Base-by-base conservation (phyloP, 1,140 invertebrate genomes). In the Saxidomus purpurata region DNA sequence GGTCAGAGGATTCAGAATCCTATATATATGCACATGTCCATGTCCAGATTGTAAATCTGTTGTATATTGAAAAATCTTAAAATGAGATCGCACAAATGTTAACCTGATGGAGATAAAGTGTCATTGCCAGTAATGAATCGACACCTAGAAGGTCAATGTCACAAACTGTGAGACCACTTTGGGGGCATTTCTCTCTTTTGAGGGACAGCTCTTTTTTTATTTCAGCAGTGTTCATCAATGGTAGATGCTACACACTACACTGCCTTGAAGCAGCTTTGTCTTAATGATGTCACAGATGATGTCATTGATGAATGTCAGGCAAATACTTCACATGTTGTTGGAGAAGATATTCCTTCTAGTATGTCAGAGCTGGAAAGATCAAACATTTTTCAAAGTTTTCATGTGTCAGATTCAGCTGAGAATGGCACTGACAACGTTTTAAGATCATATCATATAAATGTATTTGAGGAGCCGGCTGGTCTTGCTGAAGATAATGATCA, bases 381-480 rank as follows among this genome's bases (percentile, higher is more conserved):
- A 1, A 49, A 63, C 34, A 9, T 71, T 47, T n/a, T 63, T 31
- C 25, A 82, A 28, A 31, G 36, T 40, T 25, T 61, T 11, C 40
- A 80, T 34, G 76, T 63, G 0, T 43, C 67, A 22, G 34, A 19
- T 49, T 34, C 43, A 22, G 25, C 13, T 22, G 59, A 34, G n/a
- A 87, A 22, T 43, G 38, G 2, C 28, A n/a, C 19, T 3, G 36
- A 80, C 47, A 49, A 22, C 22, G 15, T 40, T n/a, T 83, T 92
- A 31, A 17, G 36, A 38, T 76, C 89, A 55, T 92, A 74, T 80
- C 87, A 86, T 52, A 74, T 92, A 34, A 84, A 77, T 90, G 91
- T 90, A 22, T 47, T 91, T 61, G 89, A 90, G 28, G 91, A 91
- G 80, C 55, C 79, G 31, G 22, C 19, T 19, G 13, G 34, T 31